Conservation (phyloP, 2,888 invertebrate species). For the Caenorhabditis parvicauda region DNA sequence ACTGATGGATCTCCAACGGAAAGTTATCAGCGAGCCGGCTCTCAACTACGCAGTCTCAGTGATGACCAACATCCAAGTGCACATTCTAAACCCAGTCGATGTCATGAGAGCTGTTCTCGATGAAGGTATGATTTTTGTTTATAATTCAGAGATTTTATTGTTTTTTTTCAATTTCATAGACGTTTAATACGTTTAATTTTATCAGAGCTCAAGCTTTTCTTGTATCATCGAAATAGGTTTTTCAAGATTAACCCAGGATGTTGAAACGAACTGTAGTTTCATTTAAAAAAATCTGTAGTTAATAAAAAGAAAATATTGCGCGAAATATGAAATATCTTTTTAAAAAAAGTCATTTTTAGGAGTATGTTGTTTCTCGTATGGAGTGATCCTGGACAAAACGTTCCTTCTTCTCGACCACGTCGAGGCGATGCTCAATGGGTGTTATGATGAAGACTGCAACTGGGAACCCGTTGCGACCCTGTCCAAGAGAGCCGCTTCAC, state of each 20-base stretch:
- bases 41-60: slow-evolving; percentile 48
- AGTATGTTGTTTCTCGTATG: slow-evolving; percentile 60
- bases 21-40: slow-evolving; percentile 30
- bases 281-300: too few relatives aligned
- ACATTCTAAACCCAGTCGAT: slow-evolving; percentile 59
- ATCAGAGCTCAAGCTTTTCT: too few relatives aligned
- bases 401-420: slow-evolving; percentile 44
- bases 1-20: slow-evolving; percentile 41
- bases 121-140: slow-evolving; percentile 46
- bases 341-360: slow-evolving; percentile 26
- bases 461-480: slow-evolving; percentile 52
- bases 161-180: too few relatives aligned
- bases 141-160: too few relatives aligned
- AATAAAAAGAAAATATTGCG: not conserved
- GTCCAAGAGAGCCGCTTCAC: slow-evolving; percentile 47
- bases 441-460: slow-evolving; percentile 18
- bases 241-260: too few relatives aligned
- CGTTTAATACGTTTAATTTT: too few relatives aligned
- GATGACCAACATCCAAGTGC: slow-evolving; percentile 56
- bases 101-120: slow-evolving; percentile 57
- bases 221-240: too few relatives aligned
- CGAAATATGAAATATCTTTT: not conserved
- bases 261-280: too few relatives aligned
- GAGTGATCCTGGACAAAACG: slow-evolving; percentile 52
- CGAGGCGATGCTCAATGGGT: slow-evolving; percentile 35